Evolutionary conservation across 2,113 vertebrate species (phyloP).

Genomic region (Brienomyrus brachyistius): DNA sequence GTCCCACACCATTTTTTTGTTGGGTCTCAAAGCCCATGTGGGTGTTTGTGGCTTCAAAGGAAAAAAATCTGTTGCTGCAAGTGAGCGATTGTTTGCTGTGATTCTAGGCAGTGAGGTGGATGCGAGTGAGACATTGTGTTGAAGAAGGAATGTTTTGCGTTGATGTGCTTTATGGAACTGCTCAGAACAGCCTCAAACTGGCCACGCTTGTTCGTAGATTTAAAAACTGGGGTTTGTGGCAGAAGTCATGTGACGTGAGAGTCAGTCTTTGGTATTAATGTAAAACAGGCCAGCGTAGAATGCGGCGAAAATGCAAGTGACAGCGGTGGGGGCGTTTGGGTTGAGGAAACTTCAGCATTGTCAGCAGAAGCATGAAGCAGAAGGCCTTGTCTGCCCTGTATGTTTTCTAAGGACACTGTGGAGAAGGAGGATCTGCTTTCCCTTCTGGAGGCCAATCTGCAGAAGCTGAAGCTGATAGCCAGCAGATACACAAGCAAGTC

Average conservation of each 20-base stretch:
- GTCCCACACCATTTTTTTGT: neutral
- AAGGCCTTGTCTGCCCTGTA: neutral
- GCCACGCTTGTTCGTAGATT: neutral
- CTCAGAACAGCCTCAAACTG: neutral
- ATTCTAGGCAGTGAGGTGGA: neutral
- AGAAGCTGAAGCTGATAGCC: slow-evolving; percentile 52
- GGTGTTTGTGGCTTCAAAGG: neutral
- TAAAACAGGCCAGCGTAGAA: neutral
- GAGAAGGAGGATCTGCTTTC: slow-evolving; percentile 49
- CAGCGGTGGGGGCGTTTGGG: neutral
- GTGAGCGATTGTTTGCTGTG: neutral
- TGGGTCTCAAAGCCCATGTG: neutral
- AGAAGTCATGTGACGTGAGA: neutral
- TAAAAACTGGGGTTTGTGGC: neutral
- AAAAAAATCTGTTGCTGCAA: neutral
- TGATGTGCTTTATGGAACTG: neutral
- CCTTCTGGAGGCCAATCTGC: slow-evolving; percentile 46
- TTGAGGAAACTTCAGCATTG: neutral
- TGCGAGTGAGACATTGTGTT: neutral
- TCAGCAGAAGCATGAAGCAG: neutral
- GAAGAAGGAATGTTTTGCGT: neutral
- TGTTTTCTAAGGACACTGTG: slow-evolving; percentile 49
- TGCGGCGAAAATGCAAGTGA: neutral
- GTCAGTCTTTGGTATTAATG: neutral
- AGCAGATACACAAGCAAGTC: slow-evolving; percentile 64